Evolutionary conservation across 2,113 vertebrate species (phyloP), one percentile per base, ranked within the genome.

Genomic region (Tenrec ecaudatus): DNA sequence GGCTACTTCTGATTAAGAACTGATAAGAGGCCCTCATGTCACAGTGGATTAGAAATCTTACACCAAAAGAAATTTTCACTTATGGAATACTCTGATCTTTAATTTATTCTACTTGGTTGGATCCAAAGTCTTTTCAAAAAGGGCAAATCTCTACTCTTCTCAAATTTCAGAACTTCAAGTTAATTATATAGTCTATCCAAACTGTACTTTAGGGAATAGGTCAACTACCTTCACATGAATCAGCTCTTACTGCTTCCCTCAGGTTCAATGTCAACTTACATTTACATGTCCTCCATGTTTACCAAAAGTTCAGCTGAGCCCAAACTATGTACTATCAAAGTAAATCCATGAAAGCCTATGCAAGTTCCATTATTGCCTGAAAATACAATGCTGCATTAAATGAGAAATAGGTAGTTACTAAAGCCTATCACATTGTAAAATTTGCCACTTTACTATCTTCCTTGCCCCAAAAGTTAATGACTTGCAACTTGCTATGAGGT

Each of bases 301-400:
- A 81, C 29, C 77, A 82, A 68, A 84, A 88, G 27, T 68, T 88
- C 16, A 78, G 36, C 3, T 68, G n/a, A 43, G 60, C 80, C 87
- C 69, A 91, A 87, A 36, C 23, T 53, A 53, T n/a, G 60, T 53
- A 84, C 53, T 53, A 69, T 22, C 36, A n/a, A 22, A 90, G 75
- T 47, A 1, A 76, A 83, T 23, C 5, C 15, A 90, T 15, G 53
- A 78, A 91, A 77, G 57, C 3, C 17, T 17, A 82, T 43, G 47
- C 36, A 60, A 64, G 25, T 76, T 82, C 29, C 77, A 82, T 60
- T 75, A 57, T 31, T 4, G 64, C 82, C 77, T 78, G 82, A 69
- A 43, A 87, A 87, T 58, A 15, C n/a, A 94, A 62, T 29, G 73
- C 38, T 78, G 20, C 17, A 79, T 83, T 47, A 71, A 88, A 79